Evolutionary conservation across 2,888 invertebrate genomes (phyloP), one percentile per base, ranked within the genome.

Genomic region (Ctena decussata): DNA sequence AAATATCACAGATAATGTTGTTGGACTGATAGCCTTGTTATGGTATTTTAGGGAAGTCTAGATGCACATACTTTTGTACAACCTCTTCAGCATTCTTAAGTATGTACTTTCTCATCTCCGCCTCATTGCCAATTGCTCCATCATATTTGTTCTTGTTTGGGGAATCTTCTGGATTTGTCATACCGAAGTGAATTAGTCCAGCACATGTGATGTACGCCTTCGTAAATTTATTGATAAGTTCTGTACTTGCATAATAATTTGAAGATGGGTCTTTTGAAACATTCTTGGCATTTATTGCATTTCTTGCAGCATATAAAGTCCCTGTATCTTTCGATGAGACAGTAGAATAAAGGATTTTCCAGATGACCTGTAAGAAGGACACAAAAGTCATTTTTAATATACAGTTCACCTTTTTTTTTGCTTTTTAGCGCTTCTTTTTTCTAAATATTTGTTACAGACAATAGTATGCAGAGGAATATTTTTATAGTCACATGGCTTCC

Each of bases 231-330:
- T 77, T 71, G 11, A 77, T 32, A n/a, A 80, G 41, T 18, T 74
- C 80, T 6, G 78, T 75, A 73, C 78, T 73, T 21, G 81, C 81
- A 81, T 85, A 85, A 60, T 57, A 81, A 44, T 81, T 73, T 8
- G 49, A 35, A 24, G 41, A 21, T 27, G 81, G 80, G 27, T 85
- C 80, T 49, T 69, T 65, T 18, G 85, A 49, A 0, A 85, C 78
- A 81, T 78, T 78, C 32, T 69, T 74, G 6, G 81, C 35, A 80
- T 85, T 81, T n/a, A 77, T 75, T 0, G 57, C 32, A 75, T 81
- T 85, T 60, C 84, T 37, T 44, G 81, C 80, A 37, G 84, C 80
- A 78, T 65, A 78, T 6, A 78, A 30, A 12, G 80, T 78, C 44
- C 77, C 78, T 32, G 27, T 53, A 60, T 76, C 75, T 12, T 70